Percentiles rank a stretch among this genome's conserved stretches.
Conservation (phyloP, 2,113 vertebrate genomes). For the Chloroceryle aenea region DNA sequence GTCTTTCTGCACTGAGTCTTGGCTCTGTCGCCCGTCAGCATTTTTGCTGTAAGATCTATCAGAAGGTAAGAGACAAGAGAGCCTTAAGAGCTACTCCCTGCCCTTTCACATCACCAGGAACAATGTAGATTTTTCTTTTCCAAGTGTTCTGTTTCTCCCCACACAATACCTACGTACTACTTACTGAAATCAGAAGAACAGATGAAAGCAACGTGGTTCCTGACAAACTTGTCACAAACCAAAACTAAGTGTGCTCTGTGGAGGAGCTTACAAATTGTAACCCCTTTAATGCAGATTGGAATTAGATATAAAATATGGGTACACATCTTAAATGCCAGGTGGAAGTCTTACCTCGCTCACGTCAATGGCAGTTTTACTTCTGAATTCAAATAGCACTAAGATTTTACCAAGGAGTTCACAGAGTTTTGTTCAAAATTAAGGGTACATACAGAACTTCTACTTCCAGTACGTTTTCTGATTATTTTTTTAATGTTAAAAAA, state of each 20-base stretch:
- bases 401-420: neutral
- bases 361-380: neutral
- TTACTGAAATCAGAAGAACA: neutral
- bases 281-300: neutral
- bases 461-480: neutral
- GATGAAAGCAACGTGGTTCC: neutral
- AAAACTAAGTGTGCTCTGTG: neutral
- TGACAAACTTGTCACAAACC: neutral
- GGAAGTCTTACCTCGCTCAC: neutral
- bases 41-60: constrained; percentile 75
- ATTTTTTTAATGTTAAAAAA: neutral
- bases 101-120: neutral
- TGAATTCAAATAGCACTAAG: neutral
- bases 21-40: constrained; percentile 49
- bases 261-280: neutral
- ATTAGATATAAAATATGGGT: neutral
- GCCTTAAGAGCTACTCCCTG: neutral
- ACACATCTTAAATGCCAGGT: neutral
- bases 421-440: neutral
- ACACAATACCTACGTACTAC: neutral
- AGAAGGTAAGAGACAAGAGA: neutral
- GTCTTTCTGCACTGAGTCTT: constrained; percentile 64
- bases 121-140: neutral
- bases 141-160: neutral
- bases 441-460: neutral